A percentile compares a stretch with the other conserved stretches of the same genome.
Conservation (phyloP, 2,797 vertebrate genomes). For the Aldrovandia affinis region DNA sequence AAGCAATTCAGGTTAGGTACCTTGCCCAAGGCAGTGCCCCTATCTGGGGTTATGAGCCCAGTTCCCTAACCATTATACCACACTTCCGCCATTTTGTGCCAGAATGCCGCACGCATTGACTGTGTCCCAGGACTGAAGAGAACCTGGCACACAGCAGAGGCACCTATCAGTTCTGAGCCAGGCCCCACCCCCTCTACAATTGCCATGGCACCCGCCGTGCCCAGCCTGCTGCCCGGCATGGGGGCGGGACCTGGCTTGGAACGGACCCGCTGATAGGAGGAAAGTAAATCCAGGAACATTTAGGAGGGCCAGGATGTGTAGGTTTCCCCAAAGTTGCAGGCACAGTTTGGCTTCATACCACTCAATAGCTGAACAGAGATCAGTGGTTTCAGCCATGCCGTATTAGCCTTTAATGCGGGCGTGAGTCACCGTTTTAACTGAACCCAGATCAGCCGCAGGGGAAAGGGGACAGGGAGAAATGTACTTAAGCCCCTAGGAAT, state of each 20-base stretch:
- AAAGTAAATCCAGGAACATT: background rate
- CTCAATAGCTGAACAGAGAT: background rate
- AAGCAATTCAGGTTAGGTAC: too few species aligned
- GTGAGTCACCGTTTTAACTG: constrained; percentile 69
- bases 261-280: background rate
- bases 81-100: too few species aligned
- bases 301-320: background rate
- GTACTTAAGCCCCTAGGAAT: constrained; percentile 72
- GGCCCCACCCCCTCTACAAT: too few species aligned
- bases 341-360: background rate
- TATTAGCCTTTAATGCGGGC: constrained; percentile 65
- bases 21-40: too few species aligned
- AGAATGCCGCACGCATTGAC: too few species aligned
- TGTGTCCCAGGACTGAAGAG: too few species aligned
- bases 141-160: background rate
- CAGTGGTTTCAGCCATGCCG: too few species aligned
- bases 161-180: too few species aligned
- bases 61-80: too few species aligned
- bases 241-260: background rate
- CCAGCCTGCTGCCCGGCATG: too few species aligned
- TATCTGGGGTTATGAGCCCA: too few species aligned
- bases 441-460: constrained; percentile 62
- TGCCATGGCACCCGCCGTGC: too few species aligned
- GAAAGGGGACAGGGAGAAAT: constrained; percentile 55
- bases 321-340: background rate